Conservation (phyloP, 2,113 vertebrate genomes). For the Ursus arctos region DNA sequence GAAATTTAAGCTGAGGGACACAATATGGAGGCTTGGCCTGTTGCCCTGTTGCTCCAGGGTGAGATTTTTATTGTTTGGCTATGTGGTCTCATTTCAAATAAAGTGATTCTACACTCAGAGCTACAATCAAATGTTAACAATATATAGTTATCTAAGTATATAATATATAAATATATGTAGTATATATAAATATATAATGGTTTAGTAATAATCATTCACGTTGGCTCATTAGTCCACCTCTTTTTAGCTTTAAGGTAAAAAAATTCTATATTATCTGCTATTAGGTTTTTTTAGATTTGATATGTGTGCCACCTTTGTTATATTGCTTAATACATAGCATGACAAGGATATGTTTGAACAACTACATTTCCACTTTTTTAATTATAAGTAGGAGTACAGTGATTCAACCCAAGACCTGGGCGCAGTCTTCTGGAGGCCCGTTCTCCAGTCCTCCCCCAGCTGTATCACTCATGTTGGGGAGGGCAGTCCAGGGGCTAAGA, state of each 20-base stretch:
- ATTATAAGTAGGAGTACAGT: background rate
- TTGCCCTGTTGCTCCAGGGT: background rate
- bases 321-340: background rate
- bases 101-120: background rate
- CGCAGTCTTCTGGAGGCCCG: background rate
- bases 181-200: background rate
- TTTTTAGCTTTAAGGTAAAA: background rate
- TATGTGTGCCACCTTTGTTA: background rate
- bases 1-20: slow-evolving; percentile 27
- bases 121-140: background rate
- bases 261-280: background rate
- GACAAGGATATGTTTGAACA: background rate
- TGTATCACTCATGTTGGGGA: background rate
- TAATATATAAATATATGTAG: background rate
- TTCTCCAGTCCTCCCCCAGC: background rate
- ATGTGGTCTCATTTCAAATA: background rate
- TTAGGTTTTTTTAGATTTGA: background rate
- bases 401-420: background rate
- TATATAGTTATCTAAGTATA: background rate
- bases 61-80: slow-evolving; percentile 29
- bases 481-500: background rate
- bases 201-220: background rate
- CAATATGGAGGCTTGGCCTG: background rate
- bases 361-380: background rate
- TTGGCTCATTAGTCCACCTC: background rate